phyloP scores from a whole-genome alignment of 2,113 vertebrate genomes.

The Aplodontia rufa region DNA sequence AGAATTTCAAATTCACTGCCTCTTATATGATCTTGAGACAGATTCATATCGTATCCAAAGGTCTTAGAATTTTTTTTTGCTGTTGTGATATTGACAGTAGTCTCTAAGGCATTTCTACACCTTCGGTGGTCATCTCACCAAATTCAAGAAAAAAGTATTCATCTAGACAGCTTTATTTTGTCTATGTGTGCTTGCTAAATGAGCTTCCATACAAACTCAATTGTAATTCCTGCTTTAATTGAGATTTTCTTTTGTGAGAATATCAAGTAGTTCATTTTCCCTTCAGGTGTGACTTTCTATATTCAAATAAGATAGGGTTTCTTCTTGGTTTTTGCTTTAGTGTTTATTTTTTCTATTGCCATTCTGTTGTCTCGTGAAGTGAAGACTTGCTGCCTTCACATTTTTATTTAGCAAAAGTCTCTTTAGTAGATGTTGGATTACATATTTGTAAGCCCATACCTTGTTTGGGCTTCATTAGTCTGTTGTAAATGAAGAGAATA shows the following conservation, averaged over 20 bases:
- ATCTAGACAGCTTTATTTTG: conserved; percentile 15
- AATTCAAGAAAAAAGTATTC: background rate
- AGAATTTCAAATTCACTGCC: background rate
- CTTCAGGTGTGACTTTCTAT: conserved; percentile 7
- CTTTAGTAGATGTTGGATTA: background rate
- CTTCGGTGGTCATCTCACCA: background rate
- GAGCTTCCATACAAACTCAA: conserved; percentile 4
- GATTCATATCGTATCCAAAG: background rate
- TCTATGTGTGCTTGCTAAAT: conserved; percentile 20
- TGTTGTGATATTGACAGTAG: background rate
- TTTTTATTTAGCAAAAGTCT: conserved; percentile 26
- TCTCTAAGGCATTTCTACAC: background rate
- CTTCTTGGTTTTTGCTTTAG: background rate
- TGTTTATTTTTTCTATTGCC: background rate
- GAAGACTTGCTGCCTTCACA: background rate
- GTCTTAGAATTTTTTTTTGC: background rate
- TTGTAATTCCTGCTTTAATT: conserved; percentile 17
- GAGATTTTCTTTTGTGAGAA: conserved; percentile 24
- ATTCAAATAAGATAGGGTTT: conserved; percentile 16
- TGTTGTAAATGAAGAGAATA: background rate
- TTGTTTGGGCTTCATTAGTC: conserved; percentile 27
- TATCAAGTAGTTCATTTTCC: conserved; percentile 29
- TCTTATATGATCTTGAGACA: background rate
- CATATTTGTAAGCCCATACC: background rate
- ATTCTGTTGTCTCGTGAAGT: background rate